Evolutionary conservation across 2,888 invertebrate genomes (phyloP).

Genomic region (Drosophila putrida): DNA sequence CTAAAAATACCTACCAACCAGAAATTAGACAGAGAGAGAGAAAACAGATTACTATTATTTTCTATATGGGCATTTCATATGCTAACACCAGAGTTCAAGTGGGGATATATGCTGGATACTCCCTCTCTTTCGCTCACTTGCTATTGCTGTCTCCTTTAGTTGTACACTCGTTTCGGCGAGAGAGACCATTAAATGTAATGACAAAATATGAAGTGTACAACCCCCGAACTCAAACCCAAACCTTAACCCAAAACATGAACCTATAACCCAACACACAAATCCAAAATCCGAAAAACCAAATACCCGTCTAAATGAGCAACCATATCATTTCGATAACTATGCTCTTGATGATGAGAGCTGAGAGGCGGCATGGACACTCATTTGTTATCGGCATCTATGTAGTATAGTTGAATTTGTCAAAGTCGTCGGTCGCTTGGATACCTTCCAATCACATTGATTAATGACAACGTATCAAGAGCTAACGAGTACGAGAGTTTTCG

Average conservation of each 20-base stretch:
- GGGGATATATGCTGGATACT: slow-evolving; percentile 43
- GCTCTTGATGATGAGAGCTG: slow-evolving; percentile 29
- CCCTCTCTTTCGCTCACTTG: not conserved
- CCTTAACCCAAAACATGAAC: not conserved
- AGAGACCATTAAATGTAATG: slow-evolving; percentile 81
- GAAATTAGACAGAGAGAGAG: not conserved
- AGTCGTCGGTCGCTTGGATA: slow-evolving; percentile 38
- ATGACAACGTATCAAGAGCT: slow-evolving; percentile 18
- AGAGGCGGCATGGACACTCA: slow-evolving; percentile 42
- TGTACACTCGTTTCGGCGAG: slow-evolving; percentile 54
- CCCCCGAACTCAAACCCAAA: slow-evolving; percentile 2
- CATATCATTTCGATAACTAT: slow-evolving; percentile 51
- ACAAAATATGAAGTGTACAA: slow-evolving; percentile 70
- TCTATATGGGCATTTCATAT: slow-evolving; percentile 51
- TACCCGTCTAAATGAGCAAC: slow-evolving; percentile 48
- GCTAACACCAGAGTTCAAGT: slow-evolving; percentile 48
- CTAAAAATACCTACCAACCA: slow-evolving; percentile 42
- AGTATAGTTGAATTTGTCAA: slow-evolving; percentile 56
- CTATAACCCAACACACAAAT: not conserved
- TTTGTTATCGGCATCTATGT: slow-evolving; percentile 43
- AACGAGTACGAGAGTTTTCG: slow-evolving; percentile 17
- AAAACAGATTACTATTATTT: slow-evolving; percentile 49
- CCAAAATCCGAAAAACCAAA: slow-evolving; percentile 2
- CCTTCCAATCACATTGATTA: slow-evolving; percentile 32
- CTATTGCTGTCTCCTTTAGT: slow-evolving; percentile 6